A percentile compares a stretch with the other conserved stretches of the same genome.
Conservation (phyloP, 2,888 invertebrate species). For the Orgyia antiqua region DNA sequence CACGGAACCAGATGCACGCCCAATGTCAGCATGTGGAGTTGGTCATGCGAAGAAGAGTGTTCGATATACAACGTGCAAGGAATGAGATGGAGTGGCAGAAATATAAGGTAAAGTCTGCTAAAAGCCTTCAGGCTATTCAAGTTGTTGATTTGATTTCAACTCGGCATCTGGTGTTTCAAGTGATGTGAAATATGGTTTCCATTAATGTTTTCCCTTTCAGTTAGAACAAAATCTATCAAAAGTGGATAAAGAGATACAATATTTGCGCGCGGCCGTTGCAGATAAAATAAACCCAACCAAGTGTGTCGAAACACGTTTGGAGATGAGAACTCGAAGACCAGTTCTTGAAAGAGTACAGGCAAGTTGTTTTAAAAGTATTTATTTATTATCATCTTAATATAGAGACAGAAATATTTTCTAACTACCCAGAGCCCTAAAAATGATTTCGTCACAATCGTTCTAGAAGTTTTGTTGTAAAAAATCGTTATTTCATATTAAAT, state of each 20-base stretch:
- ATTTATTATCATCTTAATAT: no score
- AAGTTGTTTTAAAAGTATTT: no score
- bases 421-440: no score
- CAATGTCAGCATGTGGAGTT: constrained; percentile 92
- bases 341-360: constrained; percentile 82
- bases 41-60: constrained; percentile 89
- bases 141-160: not conserved
- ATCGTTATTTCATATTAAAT: no score
- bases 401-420: no score
- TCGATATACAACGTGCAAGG: constrained; percentile 89
- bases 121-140: no score
- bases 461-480: no score
- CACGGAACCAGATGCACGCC: constrained; percentile 87
- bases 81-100: constrained; percentile 95
- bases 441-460: no score
- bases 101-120: constrained; percentile 64
- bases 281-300: constrained; percentile 89
- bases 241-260: constrained; percentile 85
- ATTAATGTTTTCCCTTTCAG: constrained; percentile 41
- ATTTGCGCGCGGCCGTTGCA: constrained; percentile 84
- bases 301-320: constrained; percentile 91
- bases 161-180: not conserved
- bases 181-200: no score
- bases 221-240: constrained; percentile 88
- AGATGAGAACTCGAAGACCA: constrained; percentile 87